A percentile compares a stretch with the other conserved stretches of the same genome.
Conservation (phyloP, 2,888 invertebrate genomes). For the Tetheella fluctuosa region DNA sequence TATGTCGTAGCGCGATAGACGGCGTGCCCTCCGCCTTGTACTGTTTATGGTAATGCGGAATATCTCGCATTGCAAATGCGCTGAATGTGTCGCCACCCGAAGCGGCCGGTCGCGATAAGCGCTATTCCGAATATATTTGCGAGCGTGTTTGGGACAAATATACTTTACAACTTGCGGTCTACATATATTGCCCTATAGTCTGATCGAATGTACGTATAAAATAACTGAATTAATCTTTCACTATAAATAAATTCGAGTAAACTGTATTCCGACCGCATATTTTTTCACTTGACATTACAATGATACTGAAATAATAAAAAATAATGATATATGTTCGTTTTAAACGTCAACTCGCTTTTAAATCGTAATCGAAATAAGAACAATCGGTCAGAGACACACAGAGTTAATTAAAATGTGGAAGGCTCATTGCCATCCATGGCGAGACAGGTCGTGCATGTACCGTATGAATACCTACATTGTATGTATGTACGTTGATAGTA, state of each 20-base stretch:
- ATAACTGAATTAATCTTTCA: neutral
- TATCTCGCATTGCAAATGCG: conserved; percentile 84
- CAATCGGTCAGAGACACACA: conserved; percentile 64
- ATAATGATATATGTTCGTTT: conserved; percentile 13
- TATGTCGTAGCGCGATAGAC: conserved; percentile 82
- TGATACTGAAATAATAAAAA: neutral
- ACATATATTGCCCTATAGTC: neutral
- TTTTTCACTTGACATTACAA: neutral
- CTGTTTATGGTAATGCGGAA: conserved; percentile 83
- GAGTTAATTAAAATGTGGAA: conserved; percentile 73
- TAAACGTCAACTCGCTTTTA: conserved; percentile 36
- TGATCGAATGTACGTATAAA: neutral
- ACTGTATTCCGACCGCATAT: neutral
- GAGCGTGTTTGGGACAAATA: conserved; percentile 57
- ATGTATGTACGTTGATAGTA: conserved; percentile 38
- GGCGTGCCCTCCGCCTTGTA: conserved; percentile 80
- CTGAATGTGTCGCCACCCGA: conserved; percentile 79
- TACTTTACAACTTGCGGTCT: conserved; percentile 46
- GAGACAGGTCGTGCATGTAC: conserved; percentile 55
- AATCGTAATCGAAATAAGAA: conserved; percentile 65
- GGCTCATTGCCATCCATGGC: conserved; percentile 59
- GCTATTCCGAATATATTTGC: conserved; percentile 64
- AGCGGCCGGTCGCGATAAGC: conserved; percentile 71
- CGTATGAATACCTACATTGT: neutral
- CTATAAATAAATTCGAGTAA: neutral